Conservation (phyloP, 2,888 invertebrate species). For the Drosophila nr. medialis region DNA sequence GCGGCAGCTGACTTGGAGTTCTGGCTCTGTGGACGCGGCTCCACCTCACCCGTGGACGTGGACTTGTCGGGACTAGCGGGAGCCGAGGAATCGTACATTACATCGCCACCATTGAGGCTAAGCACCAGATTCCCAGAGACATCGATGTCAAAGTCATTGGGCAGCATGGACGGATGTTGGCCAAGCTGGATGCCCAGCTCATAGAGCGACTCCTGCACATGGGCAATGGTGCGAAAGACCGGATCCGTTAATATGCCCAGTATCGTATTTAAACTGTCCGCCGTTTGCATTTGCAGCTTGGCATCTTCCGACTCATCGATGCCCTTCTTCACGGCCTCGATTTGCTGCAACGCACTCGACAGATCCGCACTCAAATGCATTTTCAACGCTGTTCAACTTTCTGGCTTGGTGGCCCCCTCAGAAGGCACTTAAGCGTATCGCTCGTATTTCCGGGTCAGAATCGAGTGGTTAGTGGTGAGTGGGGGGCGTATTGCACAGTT, state of each 20-base stretch:
- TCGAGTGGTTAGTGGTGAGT: neutral
- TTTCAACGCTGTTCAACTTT: conserved; percentile 13
- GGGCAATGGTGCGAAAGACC: conserved; percentile 94
- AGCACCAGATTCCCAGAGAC: conserved; percentile 90
- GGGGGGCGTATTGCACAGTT: conserved; percentile 40
- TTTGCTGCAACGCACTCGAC: conserved; percentile 94
- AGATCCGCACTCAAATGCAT: conserved; percentile 88
- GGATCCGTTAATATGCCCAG: conserved; percentile 95
- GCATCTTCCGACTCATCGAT: conserved; percentile 94
- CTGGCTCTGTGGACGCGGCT: conserved; percentile 87
- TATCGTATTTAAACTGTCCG: conserved; percentile 92
- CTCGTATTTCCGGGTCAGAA: conserved; percentile 26
- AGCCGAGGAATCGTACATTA: conserved; percentile 86
- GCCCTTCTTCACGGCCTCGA: conserved; percentile 94
- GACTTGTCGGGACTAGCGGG: conserved; percentile 87
- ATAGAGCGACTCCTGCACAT: conserved; percentile 95
- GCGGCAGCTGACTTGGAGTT: conserved; percentile 87
- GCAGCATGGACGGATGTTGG: conserved; percentile 96
- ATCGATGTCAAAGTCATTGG: conserved; percentile 96
- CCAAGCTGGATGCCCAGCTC: conserved; percentile 94
- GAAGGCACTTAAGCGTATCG: conserved; percentile 47
- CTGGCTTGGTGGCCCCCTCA: conserved; percentile 34
- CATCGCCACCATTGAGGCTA: conserved; percentile 87
- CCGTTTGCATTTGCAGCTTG: conserved; percentile 89
- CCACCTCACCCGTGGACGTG: conserved; percentile 79